Evolutionary conservation across 2,797 vertebrate species (phyloP), one percentile per base, ranked within the genome.

Genomic region (Florisuga fusca): DNA sequence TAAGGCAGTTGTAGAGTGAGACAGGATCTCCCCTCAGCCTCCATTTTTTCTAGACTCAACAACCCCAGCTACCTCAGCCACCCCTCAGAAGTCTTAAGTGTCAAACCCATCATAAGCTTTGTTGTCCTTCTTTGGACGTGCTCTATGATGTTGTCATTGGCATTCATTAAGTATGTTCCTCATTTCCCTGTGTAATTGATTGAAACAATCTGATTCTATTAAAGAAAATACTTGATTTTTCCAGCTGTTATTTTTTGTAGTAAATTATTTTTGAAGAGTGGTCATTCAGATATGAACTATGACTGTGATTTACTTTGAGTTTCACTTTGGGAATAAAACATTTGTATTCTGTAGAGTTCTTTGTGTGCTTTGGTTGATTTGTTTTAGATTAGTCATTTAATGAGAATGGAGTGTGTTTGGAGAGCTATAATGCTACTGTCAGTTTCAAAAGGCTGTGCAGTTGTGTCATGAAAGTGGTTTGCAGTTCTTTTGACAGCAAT

Each of bases 341-440:
- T 97, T 97, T 71, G 93, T 95, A 97, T 97, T 98, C 93, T 25
- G 73, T 55, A 78, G 55, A 90, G 95, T 93, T 96, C 95, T 97
- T 96, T 95, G 33, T 94, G 71, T 87, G 96, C 96, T 97, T 97
- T 97, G 97, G 96, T 97, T 98, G 98, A 98, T 97, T 97, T 95
- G 97, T 97, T 98, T 98, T 98, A 98, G 98, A 98, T 98, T 97
- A 98, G 97, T 93, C 95, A 94, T 98, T 97, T 98, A 98, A 98
- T 98, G 97, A 98, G 98, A 98, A 98, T 97, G 94, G 97, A 98
- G 97, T 96, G 95, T 97, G 97, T 98, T 98, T 98, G 96, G 96
- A 97, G 93, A 97, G 94, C 94, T 95, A 79, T 77, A 89, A 89
- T 95, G 87, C 79, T 90, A 84, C 97, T 97, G 96, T 96, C 97